Conservation (phyloP, 2,113 vertebrate genomes). For the Apistogramma diplotaenia region DNA sequence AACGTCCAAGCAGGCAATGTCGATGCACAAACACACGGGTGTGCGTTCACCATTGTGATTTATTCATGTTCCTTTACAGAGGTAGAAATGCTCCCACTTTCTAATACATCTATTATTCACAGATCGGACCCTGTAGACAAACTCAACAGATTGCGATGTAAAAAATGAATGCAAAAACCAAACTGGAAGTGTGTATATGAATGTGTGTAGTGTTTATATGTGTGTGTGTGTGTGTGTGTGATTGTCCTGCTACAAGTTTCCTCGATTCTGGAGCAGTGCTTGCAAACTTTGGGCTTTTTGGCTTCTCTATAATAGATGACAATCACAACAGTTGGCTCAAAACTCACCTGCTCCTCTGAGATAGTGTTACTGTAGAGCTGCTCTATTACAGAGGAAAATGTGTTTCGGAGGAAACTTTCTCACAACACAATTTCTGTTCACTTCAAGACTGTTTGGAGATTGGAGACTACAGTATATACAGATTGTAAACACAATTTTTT, state of each 20-base stretch:
- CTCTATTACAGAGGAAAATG: slow-evolving; percentile 26
- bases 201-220: background rate
- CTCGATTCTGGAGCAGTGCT: slow-evolving; percentile 29
- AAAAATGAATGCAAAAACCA: slow-evolving; percentile 71
- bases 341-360: slow-evolving; percentile 64
- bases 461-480: slow-evolving; percentile 7
- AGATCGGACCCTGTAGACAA: slow-evolving; percentile 64
- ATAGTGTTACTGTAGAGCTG: slow-evolving; percentile 45
- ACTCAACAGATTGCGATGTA: slow-evolving; percentile 70
- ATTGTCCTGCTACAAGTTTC: slow-evolving; percentile 1
- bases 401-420: slow-evolving; percentile 37
- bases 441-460: slow-evolving; percentile 47
- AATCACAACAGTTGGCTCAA: slow-evolving; percentile 60
- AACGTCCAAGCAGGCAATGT: background rate
- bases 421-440: slow-evolving; percentile 33
- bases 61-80: slow-evolving; percentile 72
- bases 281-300: slow-evolving; percentile 51
- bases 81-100: slow-evolving; percentile 69
- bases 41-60: slow-evolving; percentile 58
- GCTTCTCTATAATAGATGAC: slow-evolving; percentile 68
- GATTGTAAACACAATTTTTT: slow-evolving; percentile 31
- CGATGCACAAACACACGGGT: slow-evolving; percentile 4
- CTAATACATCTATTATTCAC: slow-evolving; percentile 77
- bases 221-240: slow-evolving; percentile 7
- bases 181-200: slow-evolving; percentile 27